Conservation (phyloP, 2,113 vertebrate genomes). For the Alligator mississippiensis region DNA sequence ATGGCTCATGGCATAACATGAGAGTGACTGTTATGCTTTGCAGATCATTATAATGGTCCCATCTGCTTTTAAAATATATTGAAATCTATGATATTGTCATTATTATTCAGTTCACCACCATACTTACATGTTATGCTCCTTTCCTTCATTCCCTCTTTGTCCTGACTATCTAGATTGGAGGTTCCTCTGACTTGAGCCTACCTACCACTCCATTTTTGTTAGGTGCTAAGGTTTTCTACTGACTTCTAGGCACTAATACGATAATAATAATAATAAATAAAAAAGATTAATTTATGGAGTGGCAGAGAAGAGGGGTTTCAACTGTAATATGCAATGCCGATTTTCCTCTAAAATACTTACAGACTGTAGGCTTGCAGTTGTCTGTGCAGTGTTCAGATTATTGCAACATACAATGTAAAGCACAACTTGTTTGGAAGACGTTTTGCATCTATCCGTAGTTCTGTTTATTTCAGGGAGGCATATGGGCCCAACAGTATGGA, state of each 20-base stretch:
- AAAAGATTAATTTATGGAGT: background rate
- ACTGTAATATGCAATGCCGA: background rate
- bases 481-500: background rate
- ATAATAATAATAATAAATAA: background rate
- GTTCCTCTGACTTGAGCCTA: accelerated
- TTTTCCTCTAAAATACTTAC: background rate
- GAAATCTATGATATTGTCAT: background rate
- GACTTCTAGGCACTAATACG: background rate
- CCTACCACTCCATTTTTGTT: background rate
- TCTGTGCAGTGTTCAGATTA: background rate
- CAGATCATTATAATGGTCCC: slow-evolving; percentile 1
- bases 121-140: background rate
- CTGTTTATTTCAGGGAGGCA: background rate
- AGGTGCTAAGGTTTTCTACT: background rate
- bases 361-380: background rate
- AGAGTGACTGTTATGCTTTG: background rate
- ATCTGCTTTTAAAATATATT: background rate
- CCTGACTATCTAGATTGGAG: background rate
- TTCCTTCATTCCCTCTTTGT: background rate
- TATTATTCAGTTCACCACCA: background rate
- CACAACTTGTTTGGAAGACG: background rate
- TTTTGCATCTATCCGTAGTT: background rate
- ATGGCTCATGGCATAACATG: background rate
- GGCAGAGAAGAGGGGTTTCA: background rate
- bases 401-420: background rate